Percentiles rank a stretch among this genome's conserved stretches.
Evolutionary conservation across 2,888 invertebrate species (phyloP).

Genomic region (Caenorhabditis sinica): DNA sequence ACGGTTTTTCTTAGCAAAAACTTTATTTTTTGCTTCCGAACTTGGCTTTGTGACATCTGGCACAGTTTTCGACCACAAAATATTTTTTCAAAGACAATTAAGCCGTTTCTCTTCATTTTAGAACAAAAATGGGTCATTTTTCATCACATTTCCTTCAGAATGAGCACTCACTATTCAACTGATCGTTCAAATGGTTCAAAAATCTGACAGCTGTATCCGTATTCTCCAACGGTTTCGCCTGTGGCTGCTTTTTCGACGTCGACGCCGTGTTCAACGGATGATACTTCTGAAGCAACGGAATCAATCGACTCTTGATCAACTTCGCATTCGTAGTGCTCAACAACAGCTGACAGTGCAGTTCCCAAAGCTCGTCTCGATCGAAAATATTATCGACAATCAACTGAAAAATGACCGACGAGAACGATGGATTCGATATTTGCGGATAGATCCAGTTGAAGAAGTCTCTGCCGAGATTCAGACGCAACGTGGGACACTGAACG

Average conservation of each 20-base stretch:
- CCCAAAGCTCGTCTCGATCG: conserved; percentile 47
- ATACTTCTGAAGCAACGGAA: conserved; percentile 52
- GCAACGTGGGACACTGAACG: conserved; percentile 45
- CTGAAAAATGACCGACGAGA: conserved; percentile 63
- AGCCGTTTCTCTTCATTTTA: too few relatives aligned
- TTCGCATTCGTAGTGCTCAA: conserved; percentile 15
- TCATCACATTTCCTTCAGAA: too few relatives aligned
- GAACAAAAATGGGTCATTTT: too few relatives aligned
- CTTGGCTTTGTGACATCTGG: too few relatives aligned
- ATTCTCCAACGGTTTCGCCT: background rate
- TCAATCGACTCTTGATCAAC: conserved; percentile 42
- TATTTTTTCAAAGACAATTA: too few relatives aligned
- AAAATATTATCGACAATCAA: conserved; percentile 57
- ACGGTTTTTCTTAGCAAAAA: background rate
- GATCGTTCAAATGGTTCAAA: conserved; percentile 31
- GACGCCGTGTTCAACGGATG: background rate
- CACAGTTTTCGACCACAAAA: too few relatives aligned
- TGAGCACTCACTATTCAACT: conserved; percentile 17
- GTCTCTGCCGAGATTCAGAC: conserved; percentile 36
- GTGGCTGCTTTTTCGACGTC: background rate
- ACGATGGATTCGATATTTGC: conserved; percentile 45
- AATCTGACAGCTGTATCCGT: conserved; percentile 40
- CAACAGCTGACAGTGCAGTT: conserved; percentile 45
- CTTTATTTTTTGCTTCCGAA: too few relatives aligned
- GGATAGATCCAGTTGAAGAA: conserved; percentile 60